Base-by-base conservation (phyloP, 1,140 invertebrate genomes). In the Lucilia cuprina region DNA sequence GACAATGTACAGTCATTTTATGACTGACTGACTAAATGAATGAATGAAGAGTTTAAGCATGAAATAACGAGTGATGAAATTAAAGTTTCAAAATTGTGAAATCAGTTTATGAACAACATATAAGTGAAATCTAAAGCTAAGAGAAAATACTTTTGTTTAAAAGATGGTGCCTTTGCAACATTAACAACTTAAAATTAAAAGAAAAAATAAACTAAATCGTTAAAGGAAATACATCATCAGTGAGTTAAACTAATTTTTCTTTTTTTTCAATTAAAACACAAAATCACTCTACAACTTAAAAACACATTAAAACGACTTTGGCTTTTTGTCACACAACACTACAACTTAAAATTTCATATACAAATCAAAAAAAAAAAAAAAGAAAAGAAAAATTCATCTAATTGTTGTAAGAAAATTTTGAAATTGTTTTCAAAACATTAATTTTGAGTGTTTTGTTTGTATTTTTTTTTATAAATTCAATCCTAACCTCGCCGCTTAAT, bases 401-500 rank as follows among this genome's bases (percentile, higher is more conserved):
- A 80, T 80, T 21, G 47, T 65, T 82, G 50, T 82, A 82, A 82
- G 65, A n/a, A 50, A 82, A 82, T 65, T 65, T 65, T 60, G 60
- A 82, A 82, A 82, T 82, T 65, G 14, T 35, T 65, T 65, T 82
- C 47, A 14, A 82, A 65, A 82, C 25, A 82, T 49, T 30, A 50
- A 65, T 34, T 34, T 82, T 82, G 25, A 17, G 17, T 70, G 60
- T 60, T 65, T 55, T 65, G 74, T 83, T 83, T 83, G 0, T 49
- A 0, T n/a, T 65, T 74, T 35, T 60, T 84, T 65, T 77, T 77
- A 84, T 74, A 74, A 75, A 84, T 74, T 84, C 47, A 70, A 70
- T 88, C 90, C 90, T 91, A 91, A 92, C 92, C 93, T 92, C 93
- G 89, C 89, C 89, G 87, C 89, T 89, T 89, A 91, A 91, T 87